These are phyloP conservation scores for Chamaedrilus cognettii DNA, from an alignment of 2,888 invertebrate species.

Conservation along the genomic window DNA sequence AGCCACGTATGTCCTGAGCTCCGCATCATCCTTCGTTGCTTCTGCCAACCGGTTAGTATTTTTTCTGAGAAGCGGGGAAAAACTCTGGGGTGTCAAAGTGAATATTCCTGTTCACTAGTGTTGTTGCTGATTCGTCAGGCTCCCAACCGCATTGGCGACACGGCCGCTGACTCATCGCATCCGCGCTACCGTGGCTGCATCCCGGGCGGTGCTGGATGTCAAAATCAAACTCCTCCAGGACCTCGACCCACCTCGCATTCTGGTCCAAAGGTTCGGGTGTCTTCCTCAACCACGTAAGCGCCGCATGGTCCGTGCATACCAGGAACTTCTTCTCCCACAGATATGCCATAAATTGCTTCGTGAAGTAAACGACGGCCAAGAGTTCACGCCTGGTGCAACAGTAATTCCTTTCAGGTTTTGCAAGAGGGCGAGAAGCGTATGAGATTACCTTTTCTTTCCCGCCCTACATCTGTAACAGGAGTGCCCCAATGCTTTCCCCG, in stretches of 20 bases:
- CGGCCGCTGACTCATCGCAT: slow-evolving; percentile 7
- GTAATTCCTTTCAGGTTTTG: slow-evolving; percentile 23
- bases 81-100: no score
- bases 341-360: slow-evolving; percentile 39
- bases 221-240: slow-evolving; percentile 13
- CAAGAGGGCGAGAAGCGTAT: slow-evolving; percentile 25
- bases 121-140: not conserved
- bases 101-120: no score
- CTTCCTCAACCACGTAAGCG: slow-evolving; percentile 33
- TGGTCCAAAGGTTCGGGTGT: slow-evolving; percentile 30
- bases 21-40: no score
- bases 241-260: slow-evolving; percentile 18
- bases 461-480: slow-evolving; percentile 28
- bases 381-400: slow-evolving; percentile 29
- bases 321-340: slow-evolving; percentile 34
- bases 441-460: slow-evolving; percentile 26
- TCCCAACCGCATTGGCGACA: not conserved
- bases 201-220: slow-evolving; percentile 5
- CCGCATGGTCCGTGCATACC: slow-evolving; percentile 40
- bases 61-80: no score
- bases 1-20: no score
- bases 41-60: no score
- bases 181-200: slow-evolving; percentile 12
- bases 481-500: slow-evolving; percentile 13
- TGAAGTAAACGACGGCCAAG: slow-evolving; percentile 29